phyloP scores from a whole-genome alignment of 2,888 invertebrate genomes.

The Lasioglossum malachurum region DNA sequence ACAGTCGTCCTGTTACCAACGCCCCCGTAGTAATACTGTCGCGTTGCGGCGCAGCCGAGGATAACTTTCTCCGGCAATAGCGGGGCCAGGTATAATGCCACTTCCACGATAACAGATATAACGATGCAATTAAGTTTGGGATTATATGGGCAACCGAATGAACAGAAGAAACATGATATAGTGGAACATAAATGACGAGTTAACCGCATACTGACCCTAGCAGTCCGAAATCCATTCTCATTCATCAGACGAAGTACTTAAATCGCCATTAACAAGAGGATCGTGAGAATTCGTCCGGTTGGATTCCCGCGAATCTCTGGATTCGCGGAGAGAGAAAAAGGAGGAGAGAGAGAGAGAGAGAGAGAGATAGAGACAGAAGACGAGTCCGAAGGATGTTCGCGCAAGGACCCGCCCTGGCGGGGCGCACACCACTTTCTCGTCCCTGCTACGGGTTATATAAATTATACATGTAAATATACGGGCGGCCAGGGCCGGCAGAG shows the following conservation, averaged over 20 bases:
- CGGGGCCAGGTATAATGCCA: background rate
- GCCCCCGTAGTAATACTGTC: background rate
- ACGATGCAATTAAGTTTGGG: background rate
- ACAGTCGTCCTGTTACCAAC: background rate
- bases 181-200: conserved; percentile 1
- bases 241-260: conserved; percentile 11
- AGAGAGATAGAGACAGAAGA: conserved; percentile 4
- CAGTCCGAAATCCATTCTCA: background rate
- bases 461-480: conserved; percentile 84
- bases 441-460: conserved; percentile 80
- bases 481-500: conserved; percentile 75
- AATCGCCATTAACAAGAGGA: conserved; percentile 33
- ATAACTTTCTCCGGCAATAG: background rate
- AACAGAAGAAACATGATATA: background rate
- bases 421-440: conserved; percentile 63
- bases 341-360: background rate
- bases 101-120: background rate
- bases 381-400: conserved; percentile 42
- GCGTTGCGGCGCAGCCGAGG: background rate
- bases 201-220: background rate
- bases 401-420: conserved; percentile 63
- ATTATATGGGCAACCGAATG: background rate
- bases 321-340: conserved; percentile 26
- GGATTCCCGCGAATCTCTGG: conserved; percentile 67
- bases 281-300: conserved; percentile 67